Evolutionary conservation across 2,888 invertebrate species (phyloP).

Genomic region (Limnephilus marmoratus): DNA sequence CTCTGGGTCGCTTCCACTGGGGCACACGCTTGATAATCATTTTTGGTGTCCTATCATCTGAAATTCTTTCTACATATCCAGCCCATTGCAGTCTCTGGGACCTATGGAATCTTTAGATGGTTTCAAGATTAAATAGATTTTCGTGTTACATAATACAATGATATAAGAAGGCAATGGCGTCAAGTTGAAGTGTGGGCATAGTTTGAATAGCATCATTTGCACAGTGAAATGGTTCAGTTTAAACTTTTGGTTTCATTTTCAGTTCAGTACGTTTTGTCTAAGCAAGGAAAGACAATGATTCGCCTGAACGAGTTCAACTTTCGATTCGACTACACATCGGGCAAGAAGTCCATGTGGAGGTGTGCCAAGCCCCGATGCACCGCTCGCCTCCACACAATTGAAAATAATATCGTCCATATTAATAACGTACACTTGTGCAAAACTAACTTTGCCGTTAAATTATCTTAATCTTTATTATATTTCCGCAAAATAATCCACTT

Average conservation of each 20-base stretch:
- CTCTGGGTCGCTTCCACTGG: too few species aligned
- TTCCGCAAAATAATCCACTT: too few species aligned
- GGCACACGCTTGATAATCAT: neutral
- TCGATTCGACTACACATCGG: conserved; percentile 21
- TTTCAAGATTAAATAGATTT: neutral
- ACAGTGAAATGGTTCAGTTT: neutral
- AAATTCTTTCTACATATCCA: neutral
- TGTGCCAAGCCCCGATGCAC: conserved; percentile 40
- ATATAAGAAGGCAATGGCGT: neutral
- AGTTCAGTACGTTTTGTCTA: conserved; percentile 44
- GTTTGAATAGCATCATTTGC: neutral
- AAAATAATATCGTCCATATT: conserved; percentile 38
- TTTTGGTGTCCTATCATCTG: neutral
- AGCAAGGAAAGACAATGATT: conserved; percentile 37
- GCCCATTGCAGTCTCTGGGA: neutral
- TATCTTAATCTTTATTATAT: too few species aligned
- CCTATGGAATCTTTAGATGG: neutral
- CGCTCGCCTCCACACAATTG: conserved; percentile 52
- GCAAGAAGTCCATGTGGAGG: conserved; percentile 44
- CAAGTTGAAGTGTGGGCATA: neutral
- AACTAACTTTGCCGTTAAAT: too few species aligned
- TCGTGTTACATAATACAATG: neutral
- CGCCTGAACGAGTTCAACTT: conserved; percentile 12
- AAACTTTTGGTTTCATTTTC: conserved; percentile 28
- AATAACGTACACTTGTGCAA: neutral